Percentiles rank a stretch among this genome's conserved stretches.
These are phyloP conservation scores for Actinemys pallida DNA, from an alignment of 2,113 vertebrate species.

Conservation along the genomic window DNA sequence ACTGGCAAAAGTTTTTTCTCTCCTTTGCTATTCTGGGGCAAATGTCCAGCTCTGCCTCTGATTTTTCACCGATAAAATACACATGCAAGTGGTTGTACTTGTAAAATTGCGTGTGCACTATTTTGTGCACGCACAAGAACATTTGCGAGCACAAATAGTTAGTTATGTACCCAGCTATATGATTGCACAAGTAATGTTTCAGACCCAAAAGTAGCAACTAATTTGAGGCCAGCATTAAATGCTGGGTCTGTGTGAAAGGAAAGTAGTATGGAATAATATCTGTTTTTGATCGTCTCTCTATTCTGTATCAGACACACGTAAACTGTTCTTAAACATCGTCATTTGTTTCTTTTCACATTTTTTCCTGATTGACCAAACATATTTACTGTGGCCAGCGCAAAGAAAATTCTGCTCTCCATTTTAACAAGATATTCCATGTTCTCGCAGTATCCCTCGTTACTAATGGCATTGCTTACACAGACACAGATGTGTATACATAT, in stretches of 20 bases:
- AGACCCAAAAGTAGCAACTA: background rate
- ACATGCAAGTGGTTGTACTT: background rate
- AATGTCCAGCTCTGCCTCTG: background rate
- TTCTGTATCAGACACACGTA: slow-evolving; percentile 34
- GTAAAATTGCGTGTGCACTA: background rate
- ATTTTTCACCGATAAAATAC: background rate
- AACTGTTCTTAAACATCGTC: slow-evolving; percentile 63
- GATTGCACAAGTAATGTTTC: background rate
- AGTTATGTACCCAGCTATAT: background rate
- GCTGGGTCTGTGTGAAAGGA: slow-evolving; percentile 34
- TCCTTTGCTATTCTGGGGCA: background rate
- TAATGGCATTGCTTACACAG: slow-evolving; percentile 44
- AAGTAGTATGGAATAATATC: background rate
- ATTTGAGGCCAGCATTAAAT: slow-evolving; percentile 13
- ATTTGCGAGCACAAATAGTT: background rate
- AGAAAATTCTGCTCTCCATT: slow-evolving; percentile 54
- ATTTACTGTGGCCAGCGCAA: background rate
- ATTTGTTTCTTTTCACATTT: slow-evolving; percentile 70
- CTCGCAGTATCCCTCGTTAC: slow-evolving; percentile 15
- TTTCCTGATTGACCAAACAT: slow-evolving; percentile 15
- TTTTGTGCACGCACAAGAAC: background rate
- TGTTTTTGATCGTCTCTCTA: slow-evolving; percentile 12
- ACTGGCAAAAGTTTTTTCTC: background rate
- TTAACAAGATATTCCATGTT: slow-evolving; percentile 39
- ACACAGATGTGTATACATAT: slow-evolving; percentile 1